Base-by-base conservation (phyloP, 2,797 vertebrate genomes). In the Hyperoplus immaculatus region DNA sequence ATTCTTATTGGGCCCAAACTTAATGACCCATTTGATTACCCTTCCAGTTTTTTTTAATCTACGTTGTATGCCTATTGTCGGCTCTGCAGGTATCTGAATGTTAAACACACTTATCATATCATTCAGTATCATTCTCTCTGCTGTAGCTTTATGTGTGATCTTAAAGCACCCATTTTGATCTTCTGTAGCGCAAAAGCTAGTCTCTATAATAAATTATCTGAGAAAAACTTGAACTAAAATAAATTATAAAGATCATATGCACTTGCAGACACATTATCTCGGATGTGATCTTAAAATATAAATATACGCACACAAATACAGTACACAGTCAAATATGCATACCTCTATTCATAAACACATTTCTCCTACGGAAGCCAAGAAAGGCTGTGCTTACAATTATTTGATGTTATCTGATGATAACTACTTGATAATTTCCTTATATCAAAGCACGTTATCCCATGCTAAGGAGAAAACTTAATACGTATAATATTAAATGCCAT, bases 1-100 rank as follows among this genome's bases (percentile, higher is more conserved):
- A 11, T 42, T 59, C 11, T 57, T 75, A 54, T 59, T 4, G 18
- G 75, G 61, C 46, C n/a, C 71, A 45, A 75, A 62, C 51, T 54
- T 72, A 51, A 54, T 53, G 53, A 18, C 71, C 8, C 46, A 5
- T 69, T 41, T 3, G 15, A 55, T 62, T 69, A 11, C 46, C n/a
- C 36, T 51, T 39, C 12, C 38, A 62, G 15, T 39, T 59, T 39
- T 50, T 12, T 51, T 18, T 8, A 36, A 6, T 6, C 6, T n/a
- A 12, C 5, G 10, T 13, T 51, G 29, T 29, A 29, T 29, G 29
- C 29, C 29, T 29, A 29, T 29, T 29, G 29, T 29, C 29, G 14
- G 18, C 62, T 66, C 3, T 43, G 39, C 46, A 39, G 54, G 39
- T 16, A 41, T 18, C 14, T 9, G 15, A 1, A 60, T 11, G 16